Evolutionary conservation across 1,140 invertebrate genomes (phyloP), one percentile per base, ranked within the genome.

Genomic region (Drosophila obscura): DNA sequence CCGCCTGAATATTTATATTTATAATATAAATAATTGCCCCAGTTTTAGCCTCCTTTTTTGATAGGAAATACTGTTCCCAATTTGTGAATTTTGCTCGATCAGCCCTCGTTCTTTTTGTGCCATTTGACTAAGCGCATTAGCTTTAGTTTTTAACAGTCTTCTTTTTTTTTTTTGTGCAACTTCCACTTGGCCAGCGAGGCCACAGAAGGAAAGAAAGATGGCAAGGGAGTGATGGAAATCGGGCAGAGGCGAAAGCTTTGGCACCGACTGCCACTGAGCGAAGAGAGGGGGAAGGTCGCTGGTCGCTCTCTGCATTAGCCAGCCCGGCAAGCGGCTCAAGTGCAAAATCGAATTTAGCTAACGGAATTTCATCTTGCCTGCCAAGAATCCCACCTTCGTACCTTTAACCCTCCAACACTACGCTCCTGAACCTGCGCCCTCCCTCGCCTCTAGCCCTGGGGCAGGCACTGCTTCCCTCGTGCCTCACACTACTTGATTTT

Each of bases 301-400:
- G 22, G 19, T 19, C 22, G 2, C 22, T 24, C 64, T 67, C 82
- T 77, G 78, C 82, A 85, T 85, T 85, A 87, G 82, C 78, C 68
- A 19, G 82, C 50, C 61, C 73, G 26, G 82, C 82, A 78, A 73
- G 77, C 73, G 82, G 82, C 82, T 85, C 82, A 87, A 85, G 82
- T 85, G 82, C 82, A 85, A 85, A 85, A 85, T 85, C 82, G 82
- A 85, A 85, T 85, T 85, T 87, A 72, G 69, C 77, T 82, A 85
- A 85, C 78, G 82, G 74, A 84, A 85, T 85, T 85, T 87, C 69
- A 67, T 79, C 82, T 75, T 78, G 64, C 64, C 61, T 87, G 81
- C 78, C 82, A 84, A 85, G 73, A 68, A 49, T 69, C 41, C 26
- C 64, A 15, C 44, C 44, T 31, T 35, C 22, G 11, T 16, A 28